Evolutionary conservation across 2,888 invertebrate genomes (phyloP).

Genomic region (Chaitophorus viminalis): DNA sequence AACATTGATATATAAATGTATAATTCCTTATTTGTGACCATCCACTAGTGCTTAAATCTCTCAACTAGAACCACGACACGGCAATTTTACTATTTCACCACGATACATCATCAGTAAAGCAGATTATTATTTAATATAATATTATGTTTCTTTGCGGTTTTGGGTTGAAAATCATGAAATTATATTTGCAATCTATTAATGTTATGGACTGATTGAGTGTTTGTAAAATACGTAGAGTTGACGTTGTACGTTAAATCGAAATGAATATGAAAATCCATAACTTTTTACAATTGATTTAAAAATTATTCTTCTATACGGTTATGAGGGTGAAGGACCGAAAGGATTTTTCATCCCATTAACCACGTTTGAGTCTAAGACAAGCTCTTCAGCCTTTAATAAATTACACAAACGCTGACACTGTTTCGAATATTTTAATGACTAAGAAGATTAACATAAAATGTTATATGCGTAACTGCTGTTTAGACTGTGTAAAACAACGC

Average conservation of each 20-base stretch:
- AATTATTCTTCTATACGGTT: background rate
- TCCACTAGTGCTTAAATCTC: background rate
- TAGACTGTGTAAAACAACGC: conserved; percentile 40
- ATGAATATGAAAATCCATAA: background rate
- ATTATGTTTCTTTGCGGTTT: background rate
- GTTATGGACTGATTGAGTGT: background rate
- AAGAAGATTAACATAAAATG: conserved; percentile 53
- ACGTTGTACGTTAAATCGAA: background rate
- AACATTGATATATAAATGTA: background rate
- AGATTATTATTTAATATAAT: background rate
- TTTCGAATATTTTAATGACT: conserved; percentile 53
- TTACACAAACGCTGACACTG: conserved; percentile 41
- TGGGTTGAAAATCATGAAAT: background rate
- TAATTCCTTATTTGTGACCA: background rate
- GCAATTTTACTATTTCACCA: background rate
- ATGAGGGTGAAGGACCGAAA: conserved; percentile 12
- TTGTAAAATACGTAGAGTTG: background rate
- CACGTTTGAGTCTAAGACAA: background rate
- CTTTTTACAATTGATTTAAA: background rate
- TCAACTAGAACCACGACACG: background rate
- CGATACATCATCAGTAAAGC: background rate
- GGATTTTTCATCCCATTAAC: conserved; percentile 51
- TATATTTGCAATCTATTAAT: background rate
- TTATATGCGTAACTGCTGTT: conserved; percentile 22
- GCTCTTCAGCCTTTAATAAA: conserved; percentile 22